These are phyloP conservation scores for Ailuropoda melanoleuca DNA, from an alignment of 2,113 vertebrate genomes.

Conservation along the genomic window DNA sequence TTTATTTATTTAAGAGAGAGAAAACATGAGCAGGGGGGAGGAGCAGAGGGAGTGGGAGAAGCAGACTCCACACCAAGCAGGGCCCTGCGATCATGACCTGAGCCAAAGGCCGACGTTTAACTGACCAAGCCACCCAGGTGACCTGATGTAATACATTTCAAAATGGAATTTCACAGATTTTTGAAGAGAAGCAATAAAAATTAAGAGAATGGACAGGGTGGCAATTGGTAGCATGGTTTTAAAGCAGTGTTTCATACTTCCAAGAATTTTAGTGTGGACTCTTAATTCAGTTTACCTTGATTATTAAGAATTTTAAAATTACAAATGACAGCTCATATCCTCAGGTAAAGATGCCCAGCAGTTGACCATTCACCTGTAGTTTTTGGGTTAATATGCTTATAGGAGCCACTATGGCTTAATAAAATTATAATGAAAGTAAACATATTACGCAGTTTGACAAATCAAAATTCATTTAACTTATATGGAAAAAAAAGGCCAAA, in stretches of 20 bases:
- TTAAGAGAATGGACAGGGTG: constrained; percentile 59
- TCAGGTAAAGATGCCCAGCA: constrained; percentile 49
- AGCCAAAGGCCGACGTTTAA: background rate
- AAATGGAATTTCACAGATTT: constrained; percentile 84
- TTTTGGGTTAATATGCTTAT: constrained; percentile 75
- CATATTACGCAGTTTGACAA: constrained; percentile 49
- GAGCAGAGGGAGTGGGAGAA: too few species aligned
- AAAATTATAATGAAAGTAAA: constrained; percentile 18
- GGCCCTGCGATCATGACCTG: too few species aligned
- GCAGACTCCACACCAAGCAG: too few species aligned
- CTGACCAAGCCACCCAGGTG: background rate
- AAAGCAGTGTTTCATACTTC: constrained; percentile 27
- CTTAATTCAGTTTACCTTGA: background rate
- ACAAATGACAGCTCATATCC: constrained; percentile 57
- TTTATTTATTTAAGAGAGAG: too few species aligned
- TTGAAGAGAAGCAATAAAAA: constrained; percentile 69
- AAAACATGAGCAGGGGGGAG: too few species aligned
- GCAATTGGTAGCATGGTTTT: constrained; percentile 53
- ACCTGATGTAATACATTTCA: constrained; percentile 81
- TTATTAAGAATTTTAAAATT: constrained; percentile 25
- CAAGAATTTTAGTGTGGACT: constrained; percentile 56
- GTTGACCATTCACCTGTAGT: constrained; percentile 76
- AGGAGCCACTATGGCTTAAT: constrained; percentile 69
- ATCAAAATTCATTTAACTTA: constrained; percentile 40
- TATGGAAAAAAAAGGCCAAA: background rate